Evolutionary conservation across 2,888 invertebrate species (phyloP).

Genomic region (Steromphala cineraria): DNA sequence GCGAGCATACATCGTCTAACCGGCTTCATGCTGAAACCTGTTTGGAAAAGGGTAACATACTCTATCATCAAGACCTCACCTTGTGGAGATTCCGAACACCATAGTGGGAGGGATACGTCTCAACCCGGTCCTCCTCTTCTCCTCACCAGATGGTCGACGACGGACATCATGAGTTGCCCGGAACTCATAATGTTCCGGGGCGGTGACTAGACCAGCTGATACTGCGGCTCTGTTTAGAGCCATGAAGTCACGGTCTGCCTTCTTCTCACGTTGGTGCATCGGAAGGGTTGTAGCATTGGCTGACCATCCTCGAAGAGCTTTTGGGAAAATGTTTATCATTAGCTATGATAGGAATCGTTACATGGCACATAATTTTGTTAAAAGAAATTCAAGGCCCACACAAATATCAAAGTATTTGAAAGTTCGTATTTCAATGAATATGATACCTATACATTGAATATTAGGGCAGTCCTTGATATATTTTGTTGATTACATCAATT

Average conservation of each 20-base stretch:
- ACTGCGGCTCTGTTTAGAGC: slow-evolving; percentile 70
- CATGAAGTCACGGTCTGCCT: slow-evolving; percentile 69
- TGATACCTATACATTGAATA: no score
- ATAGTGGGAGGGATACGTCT: slow-evolving; percentile 67
- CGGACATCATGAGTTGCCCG: slow-evolving; percentile 71
- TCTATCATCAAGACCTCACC: slow-evolving; percentile 45
- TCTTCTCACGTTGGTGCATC: slow-evolving; percentile 50
- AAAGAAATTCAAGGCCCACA: no score
- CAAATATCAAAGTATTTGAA: no score
- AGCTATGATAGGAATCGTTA: no score
- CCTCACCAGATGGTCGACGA: slow-evolving; percentile 54
- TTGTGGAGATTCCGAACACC: slow-evolving; percentile 71
- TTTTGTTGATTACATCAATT: no score
- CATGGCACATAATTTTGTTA: no score
- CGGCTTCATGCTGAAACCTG: neutral
- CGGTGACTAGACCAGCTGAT: slow-evolving; percentile 67
- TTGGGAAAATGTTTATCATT: neutral
- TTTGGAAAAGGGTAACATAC: neutral
- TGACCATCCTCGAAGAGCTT: slow-evolving; percentile 67
- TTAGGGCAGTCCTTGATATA: no score
- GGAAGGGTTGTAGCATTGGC: slow-evolving; percentile 47
- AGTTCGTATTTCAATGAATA: no score
- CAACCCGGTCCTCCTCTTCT: slow-evolving; percentile 49
- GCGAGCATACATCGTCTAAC: no score
- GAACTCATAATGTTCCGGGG: slow-evolving; percentile 69